Base-by-base conservation (phyloP, 1,140 invertebrate species). In the Nebria ingens region DNA sequence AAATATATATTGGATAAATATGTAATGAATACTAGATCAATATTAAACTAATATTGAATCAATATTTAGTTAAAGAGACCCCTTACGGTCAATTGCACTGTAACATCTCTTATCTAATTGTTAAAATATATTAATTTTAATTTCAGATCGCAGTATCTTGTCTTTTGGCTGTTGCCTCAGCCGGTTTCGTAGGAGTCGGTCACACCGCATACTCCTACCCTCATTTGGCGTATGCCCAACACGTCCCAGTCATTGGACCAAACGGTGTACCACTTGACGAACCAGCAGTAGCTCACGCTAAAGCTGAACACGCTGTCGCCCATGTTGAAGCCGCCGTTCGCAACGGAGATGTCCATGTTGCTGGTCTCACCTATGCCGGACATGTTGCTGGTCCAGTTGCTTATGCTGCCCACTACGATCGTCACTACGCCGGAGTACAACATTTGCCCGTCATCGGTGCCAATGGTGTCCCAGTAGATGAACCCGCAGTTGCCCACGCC, bases 401-500 rank as follows among this genome's bases (percentile, higher is more conserved):
- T 45, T 29, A 29, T 29, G 25, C 25, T 29, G 25, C 25, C 25
- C 25, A 29, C 13, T 13, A 29, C 13, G n/a, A n/a, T n/a, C n/a
- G n/a, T n/a, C 25, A 34, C 25, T 73, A 71, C 57, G 64, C 74
- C 49, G 74, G 73, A 25, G 73, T 75, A 13, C 68, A 68, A 15
- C 70, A 72, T 42, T 64, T 71, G 55, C 71, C 71, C 2, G 68
- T 72, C 21, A 72, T 74, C 55, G 69, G 61, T 2, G 72, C 74
- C 51, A 75, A 77, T 52, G 78, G 76, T 6, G 72, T 75, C 2
- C 78, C 77, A 3, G 73, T 80, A 0, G 79, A 81, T 51, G 79
- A 78, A 2, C 74, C 75, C 40, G 79, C 79, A 60, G 80, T 81
- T 2, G 74, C 77, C 55, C 75, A 76, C 59, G 79, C 78, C 19